Evolutionary conservation across 2,888 invertebrate species (phyloP).

Genomic region (Sepioteuthis lessoniana): DNA sequence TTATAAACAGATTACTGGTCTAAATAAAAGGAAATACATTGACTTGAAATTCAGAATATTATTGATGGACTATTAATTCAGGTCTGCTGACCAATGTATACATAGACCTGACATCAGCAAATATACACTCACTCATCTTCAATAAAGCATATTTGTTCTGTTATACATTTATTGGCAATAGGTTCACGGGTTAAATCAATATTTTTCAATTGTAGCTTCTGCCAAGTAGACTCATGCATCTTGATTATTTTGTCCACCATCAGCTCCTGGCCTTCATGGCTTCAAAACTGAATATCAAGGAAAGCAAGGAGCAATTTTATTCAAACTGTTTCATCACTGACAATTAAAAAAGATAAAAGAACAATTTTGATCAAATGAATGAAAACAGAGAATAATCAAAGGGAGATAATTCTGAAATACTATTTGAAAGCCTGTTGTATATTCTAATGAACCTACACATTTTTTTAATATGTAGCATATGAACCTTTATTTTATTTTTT

Average conservation of each 20-base stretch:
- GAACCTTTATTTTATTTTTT: too few species aligned
- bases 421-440: too few species aligned
- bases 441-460: too few species aligned
- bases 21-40: neutral
- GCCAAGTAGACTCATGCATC: neutral
- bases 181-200: neutral
- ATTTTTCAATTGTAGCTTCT: neutral
- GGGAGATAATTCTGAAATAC: neutral
- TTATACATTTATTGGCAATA: neutral
- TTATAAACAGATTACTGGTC: neutral
- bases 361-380: neutral
- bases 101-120: neutral
- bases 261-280: neutral
- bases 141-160: neutral
- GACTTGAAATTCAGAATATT: neutral
- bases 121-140: neutral
- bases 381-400: neutral
- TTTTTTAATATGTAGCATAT: too few species aligned
- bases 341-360: neutral
- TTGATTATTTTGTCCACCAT: neutral
- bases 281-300: neutral
- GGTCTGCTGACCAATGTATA: neutral
- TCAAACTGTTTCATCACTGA: neutral
- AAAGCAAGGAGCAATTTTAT: neutral
- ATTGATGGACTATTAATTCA: conserved; percentile 5